Percentiles rank a stretch among this genome's conserved stretches.
Evolutionary conservation across 1,140 invertebrate genomes (phyloP).

Genomic region (Bombus pyrosoma): DNA sequence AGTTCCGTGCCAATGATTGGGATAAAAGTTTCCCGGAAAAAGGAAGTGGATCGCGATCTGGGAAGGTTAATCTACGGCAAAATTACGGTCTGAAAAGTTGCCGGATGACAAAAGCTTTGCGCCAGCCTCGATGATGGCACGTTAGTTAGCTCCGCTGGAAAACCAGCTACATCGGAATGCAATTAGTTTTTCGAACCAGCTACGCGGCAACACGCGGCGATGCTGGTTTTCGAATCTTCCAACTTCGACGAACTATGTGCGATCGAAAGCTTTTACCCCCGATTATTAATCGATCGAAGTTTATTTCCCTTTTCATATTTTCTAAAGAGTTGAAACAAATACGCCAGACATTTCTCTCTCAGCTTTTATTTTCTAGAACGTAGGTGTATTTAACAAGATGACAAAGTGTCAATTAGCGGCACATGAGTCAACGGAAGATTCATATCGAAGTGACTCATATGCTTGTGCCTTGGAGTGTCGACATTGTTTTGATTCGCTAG

Average conservation of each 20-base stretch:
- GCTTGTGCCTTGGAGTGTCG: too few species aligned
- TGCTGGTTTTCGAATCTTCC: not conserved
- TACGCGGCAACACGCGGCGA: slow-evolving; percentile 10
- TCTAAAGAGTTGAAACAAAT: not conserved
- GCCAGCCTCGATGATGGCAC: slow-evolving; percentile 41
- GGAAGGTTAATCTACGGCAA: slow-evolving; percentile 51
- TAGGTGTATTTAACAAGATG: too few species aligned
- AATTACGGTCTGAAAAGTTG: slow-evolving; percentile 51
- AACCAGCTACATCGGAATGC: slow-evolving; percentile 52
- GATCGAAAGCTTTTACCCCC: not conserved
- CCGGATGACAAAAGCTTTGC: slow-evolving; percentile 29
- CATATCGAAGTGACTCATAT: too few species aligned
- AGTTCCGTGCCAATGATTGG: slow-evolving; percentile 45
- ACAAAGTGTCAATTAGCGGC: too few species aligned
- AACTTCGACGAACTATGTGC: slow-evolving; percentile 26
- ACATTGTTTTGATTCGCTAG: too few species aligned
- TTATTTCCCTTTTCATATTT: not conserved
- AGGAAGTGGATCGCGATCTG: slow-evolving; percentile 28
- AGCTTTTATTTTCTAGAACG: too few species aligned
- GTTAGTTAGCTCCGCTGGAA: slow-evolving; percentile 51
- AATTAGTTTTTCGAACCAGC: slow-evolving; percentile 56
- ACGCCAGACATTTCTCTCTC: too few species aligned
- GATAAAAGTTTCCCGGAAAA: slow-evolving; percentile 25
- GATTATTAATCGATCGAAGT: not conserved
- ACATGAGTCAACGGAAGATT: too few species aligned